Conservation (phyloP, 37 sponge, comb jelly and placozoan genomes). For the Corticium candelabrum region DNA sequence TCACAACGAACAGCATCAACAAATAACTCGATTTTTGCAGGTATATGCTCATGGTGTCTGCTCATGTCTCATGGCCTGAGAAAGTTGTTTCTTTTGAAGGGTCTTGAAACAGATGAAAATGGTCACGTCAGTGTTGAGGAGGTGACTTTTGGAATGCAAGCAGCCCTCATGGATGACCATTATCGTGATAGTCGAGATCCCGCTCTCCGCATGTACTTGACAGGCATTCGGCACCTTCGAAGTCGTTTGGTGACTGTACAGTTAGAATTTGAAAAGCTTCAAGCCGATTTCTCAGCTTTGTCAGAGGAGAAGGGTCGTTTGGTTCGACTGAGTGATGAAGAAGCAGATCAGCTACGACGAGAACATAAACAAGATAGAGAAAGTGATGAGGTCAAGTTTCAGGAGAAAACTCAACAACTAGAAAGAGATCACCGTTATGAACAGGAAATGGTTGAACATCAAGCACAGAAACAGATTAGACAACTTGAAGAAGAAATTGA, state of each 20-base stretch:
- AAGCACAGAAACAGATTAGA: not conserved
- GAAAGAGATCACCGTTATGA: not conserved
- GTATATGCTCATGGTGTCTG: not conserved
- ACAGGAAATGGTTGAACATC: not conserved
- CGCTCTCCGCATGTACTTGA: not conserved
- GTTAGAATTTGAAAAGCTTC: not conserved
- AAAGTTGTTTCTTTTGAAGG: not conserved
- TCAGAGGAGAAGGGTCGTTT: not conserved
- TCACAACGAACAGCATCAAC: not conserved
- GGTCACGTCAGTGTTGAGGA: not conserved
- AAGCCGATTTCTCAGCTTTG: not conserved
- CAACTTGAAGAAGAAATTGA: not conserved
- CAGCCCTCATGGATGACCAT: not conserved
- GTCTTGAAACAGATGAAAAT: not conserved
- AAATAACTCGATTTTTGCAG: not conserved
- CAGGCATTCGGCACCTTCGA: not conserved
- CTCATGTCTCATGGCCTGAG: not conserved
- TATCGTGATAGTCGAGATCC: not conserved
- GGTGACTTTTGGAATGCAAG: not conserved
- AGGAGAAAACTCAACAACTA: not conserved
- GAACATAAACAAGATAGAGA: not conserved
- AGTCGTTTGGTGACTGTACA: not conserved
- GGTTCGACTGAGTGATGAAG: not conserved
- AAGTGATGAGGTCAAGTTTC: not conserved
- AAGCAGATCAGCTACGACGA: not conserved